Evolutionary conservation across 2,797 vertebrate genomes (phyloP).

Genomic region (Semaprochilodus insignis): DNA sequence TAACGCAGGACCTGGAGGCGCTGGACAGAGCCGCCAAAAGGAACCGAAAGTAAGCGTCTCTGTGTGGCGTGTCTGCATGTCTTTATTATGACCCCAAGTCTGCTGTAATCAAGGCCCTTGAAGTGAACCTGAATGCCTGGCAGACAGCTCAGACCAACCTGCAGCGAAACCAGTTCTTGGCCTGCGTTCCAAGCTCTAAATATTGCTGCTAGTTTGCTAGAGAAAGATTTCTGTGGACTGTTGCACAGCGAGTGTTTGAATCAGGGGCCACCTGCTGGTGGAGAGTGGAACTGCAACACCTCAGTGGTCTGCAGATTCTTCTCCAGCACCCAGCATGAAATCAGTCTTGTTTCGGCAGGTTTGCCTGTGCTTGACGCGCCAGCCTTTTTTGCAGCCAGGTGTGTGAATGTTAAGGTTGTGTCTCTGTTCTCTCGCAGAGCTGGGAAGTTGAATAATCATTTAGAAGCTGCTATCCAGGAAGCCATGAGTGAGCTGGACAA

Average conservation of each 20-base stretch:
- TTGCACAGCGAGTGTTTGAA: neutral
- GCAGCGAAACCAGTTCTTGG: neutral
- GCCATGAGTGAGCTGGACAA: constrained; percentile 98
- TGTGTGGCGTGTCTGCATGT: neutral
- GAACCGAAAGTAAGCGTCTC: constrained; percentile 89
- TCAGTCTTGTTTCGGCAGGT: neutral
- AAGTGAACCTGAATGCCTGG: neutral
- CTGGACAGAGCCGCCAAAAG: constrained; percentile 90
- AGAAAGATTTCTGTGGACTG: neutral
- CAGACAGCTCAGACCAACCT: neutral
- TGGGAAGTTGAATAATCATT: constrained; percentile 97
- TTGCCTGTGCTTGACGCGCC: neutral
- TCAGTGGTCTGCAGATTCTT: constrained; percentile 2
- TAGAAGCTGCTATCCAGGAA: constrained; percentile 99
- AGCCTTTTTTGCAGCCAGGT: neutral
- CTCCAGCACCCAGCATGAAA: constrained; percentile 6
- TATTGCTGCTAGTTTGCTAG: constrained; percentile 5
- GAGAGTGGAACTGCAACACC: constrained; percentile 8
- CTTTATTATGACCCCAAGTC: neutral
- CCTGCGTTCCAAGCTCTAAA: neutral
- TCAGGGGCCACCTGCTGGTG: constrained; percentile 30
- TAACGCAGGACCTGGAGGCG: constrained; percentile 96
- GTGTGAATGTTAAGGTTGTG: neutral
- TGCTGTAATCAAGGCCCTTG: neutral
- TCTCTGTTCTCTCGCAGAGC: constrained; percentile 75